A percentile compares a stretch with the other conserved stretches of the same genome.
phyloP scores from a whole-genome alignment of 1,140 invertebrate species.

The Fopius arisanus region DNA sequence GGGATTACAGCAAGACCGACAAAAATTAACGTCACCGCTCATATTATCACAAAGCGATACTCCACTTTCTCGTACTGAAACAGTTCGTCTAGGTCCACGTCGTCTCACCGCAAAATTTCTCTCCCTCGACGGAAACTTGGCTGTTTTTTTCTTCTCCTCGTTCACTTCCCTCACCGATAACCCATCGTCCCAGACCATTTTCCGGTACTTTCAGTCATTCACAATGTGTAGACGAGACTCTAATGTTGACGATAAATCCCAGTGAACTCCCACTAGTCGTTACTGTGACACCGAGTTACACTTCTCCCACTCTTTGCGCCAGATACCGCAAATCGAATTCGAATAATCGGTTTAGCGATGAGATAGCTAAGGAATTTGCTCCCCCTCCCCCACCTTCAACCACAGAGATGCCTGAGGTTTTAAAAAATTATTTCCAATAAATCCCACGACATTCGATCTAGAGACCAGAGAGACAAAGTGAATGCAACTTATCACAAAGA shows the following conservation, averaged over 20 bases:
- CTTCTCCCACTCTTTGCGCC: not conserved
- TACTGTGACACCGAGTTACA: not conserved
- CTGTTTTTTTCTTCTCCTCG: slow-evolving; percentile 67
- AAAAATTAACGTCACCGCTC: not conserved
- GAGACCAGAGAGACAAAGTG: too few relatives aligned
- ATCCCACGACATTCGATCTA: too few relatives aligned
- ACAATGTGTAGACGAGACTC: not conserved
- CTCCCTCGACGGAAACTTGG: slow-evolving; percentile 73
- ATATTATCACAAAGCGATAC: slow-evolving; percentile 28
- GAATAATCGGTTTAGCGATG: not conserved
- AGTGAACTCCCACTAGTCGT: not conserved
- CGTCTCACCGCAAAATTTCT: slow-evolving; percentile 72
- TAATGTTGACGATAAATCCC: not conserved
- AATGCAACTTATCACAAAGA: too few relatives aligned
- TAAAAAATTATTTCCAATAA: too few relatives aligned
- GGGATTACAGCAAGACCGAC: not conserved
- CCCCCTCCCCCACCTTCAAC: too few relatives aligned
- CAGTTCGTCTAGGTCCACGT: slow-evolving; percentile 42
- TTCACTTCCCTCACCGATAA: slow-evolving; percentile 62
- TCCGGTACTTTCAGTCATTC: not conserved
- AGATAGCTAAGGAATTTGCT: too few relatives aligned
- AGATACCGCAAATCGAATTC: not conserved
- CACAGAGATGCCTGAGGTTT: too few relatives aligned
- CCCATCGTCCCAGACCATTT: slow-evolving; percentile 58
- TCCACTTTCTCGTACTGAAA: slow-evolving; percentile 34